These are phyloP conservation scores for Muraenolepis orangiensis DNA, from an alignment of 2,797 vertebrate species.

Conservation along the genomic window DNA sequence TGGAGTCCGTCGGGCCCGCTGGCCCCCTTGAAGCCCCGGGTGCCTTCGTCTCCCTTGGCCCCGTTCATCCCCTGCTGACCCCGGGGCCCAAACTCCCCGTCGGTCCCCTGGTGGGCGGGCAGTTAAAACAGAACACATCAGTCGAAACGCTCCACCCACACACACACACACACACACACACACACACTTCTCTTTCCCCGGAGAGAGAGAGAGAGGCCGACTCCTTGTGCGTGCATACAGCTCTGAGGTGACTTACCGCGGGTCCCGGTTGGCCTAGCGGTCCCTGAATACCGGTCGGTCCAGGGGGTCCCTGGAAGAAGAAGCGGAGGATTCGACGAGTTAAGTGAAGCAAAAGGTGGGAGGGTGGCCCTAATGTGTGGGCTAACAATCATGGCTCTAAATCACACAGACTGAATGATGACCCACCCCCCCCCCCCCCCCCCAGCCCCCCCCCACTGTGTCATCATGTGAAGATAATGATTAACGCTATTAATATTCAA, in stretches of 20 bases:
- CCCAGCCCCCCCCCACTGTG: slow-evolving; percentile 25
- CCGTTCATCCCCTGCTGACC: slow-evolving; percentile 91
- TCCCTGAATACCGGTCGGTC: slow-evolving; percentile 81
- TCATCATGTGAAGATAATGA: slow-evolving; percentile 5
- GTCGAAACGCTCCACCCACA: neutral
- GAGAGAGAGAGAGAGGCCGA: neutral
- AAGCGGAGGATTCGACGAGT: neutral
- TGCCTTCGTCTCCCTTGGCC: slow-evolving; percentile 89
- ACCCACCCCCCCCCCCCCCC: slow-evolving; percentile 23
- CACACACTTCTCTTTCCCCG: too few species aligned
- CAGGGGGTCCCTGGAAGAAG: slow-evolving; percentile 80
- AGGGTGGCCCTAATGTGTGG: neutral
- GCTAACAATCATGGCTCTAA: slow-evolving; percentile 19
- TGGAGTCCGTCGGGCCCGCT: slow-evolving; percentile 82
- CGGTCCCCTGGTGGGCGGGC: slow-evolving; percentile 74
- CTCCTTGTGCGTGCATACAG: neutral
- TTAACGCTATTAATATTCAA: slow-evolving; percentile 12
- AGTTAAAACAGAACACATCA: slow-evolving; percentile 7
- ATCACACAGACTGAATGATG: slow-evolving; percentile 25
- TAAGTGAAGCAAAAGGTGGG: neutral
- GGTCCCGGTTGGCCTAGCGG: slow-evolving; percentile 81
- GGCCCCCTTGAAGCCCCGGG: slow-evolving; percentile 78
- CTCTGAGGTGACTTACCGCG: slow-evolving; percentile 66
- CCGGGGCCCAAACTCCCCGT: slow-evolving; percentile 85
- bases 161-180: neutral